Percentiles rank a stretch among this genome's conserved stretches.
These are phyloP conservation scores for Harpagifer antarcticus DNA, from an alignment of 2,797 vertebrate species.

Conservation along the genomic window DNA sequence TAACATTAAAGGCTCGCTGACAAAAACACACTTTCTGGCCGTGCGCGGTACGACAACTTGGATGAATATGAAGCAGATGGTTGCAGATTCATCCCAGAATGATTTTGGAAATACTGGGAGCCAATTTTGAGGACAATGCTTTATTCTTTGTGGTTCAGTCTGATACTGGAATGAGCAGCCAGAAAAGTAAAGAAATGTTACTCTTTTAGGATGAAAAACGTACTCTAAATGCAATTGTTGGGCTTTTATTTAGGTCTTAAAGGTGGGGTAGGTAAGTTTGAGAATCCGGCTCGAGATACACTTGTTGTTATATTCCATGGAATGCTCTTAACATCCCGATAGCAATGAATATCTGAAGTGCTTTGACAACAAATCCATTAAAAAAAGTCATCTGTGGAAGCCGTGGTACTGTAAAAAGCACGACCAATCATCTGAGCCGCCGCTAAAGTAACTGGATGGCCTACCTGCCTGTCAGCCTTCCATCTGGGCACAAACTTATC, in stretches of 20 bases:
- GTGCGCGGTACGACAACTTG: constrained; percentile 33
- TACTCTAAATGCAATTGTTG: constrained; percentile 4
- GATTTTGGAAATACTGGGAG: constrained; percentile 7
- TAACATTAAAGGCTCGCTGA: constrained; percentile 66
- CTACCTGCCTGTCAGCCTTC: too few relatives aligned
- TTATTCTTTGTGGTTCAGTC: constrained; percentile 4
- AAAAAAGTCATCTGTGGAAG: too few relatives aligned
- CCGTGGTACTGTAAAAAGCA: too few relatives aligned
- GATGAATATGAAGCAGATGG: constrained; percentile 47
- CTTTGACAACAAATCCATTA: too few relatives aligned
- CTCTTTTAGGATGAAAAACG: neutral
- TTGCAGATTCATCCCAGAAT: constrained; percentile 22
- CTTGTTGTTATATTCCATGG: too few relatives aligned
- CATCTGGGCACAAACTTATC: too few relatives aligned
- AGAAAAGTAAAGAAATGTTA: neutral
- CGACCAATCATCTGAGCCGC: too few relatives aligned
- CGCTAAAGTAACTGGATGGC: too few relatives aligned
- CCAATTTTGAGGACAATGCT: neutral
- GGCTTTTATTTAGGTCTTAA: neutral
- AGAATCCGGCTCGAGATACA: too few relatives aligned
- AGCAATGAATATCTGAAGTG: too few relatives aligned
- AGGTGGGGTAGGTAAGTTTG: too few relatives aligned
- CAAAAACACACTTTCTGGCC: constrained; percentile 48
- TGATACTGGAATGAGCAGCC: neutral
- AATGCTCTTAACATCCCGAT: too few relatives aligned